Evolutionary conservation across 2,888 invertebrate species (phyloP).

Genomic region (Sisyra nigra): DNA sequence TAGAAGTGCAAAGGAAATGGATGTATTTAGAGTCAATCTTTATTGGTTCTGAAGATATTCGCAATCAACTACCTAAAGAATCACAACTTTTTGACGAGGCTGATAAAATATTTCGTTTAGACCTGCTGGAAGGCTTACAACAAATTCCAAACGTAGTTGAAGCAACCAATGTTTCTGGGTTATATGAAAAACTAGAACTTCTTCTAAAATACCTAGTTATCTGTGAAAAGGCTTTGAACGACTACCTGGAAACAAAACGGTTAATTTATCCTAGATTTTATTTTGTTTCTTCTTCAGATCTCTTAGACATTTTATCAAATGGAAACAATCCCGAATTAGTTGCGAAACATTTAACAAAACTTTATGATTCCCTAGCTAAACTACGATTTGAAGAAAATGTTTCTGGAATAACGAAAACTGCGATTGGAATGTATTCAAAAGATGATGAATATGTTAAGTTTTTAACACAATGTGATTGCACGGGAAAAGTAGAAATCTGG

Average conservation of each 20-base stretch:
- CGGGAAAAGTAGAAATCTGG: conserved; percentile 84
- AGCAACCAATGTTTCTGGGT: conserved; percentile 62
- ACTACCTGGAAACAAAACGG: conserved; percentile 89
- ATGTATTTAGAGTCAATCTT: conserved; percentile 89
- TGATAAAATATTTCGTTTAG: conserved; percentile 72
- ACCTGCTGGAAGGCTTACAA: conserved; percentile 51
- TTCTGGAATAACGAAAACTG: conserved; percentile 38
- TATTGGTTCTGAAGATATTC: conserved; percentile 88
- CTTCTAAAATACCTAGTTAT: conserved; percentile 54
- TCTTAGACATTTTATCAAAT: conserved; percentile 60
- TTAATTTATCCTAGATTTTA: conserved; percentile 90
- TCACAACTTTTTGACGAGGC: conserved; percentile 75
- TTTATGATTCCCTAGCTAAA: conserved; percentile 80
- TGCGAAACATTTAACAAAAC: conserved; percentile 70
- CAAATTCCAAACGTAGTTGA: conserved; percentile 67
- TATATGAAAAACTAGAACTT: conserved; percentile 60
- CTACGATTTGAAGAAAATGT: conserved; percentile 48
- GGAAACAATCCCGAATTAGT: conserved; percentile 77
- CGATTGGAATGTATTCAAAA: conserved; percentile 71
- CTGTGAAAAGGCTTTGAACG: conserved; percentile 88
- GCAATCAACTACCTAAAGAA: conserved; percentile 80
- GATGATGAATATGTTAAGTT: conserved; percentile 59
- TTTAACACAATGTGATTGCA: conserved; percentile 66
- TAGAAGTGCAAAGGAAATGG: conserved; percentile 91
- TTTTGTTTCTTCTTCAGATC: conserved; percentile 86